phyloP scores from a whole-genome alignment of 2,113 vertebrate genomes.

The Nerophis lumbriciformis region DNA sequence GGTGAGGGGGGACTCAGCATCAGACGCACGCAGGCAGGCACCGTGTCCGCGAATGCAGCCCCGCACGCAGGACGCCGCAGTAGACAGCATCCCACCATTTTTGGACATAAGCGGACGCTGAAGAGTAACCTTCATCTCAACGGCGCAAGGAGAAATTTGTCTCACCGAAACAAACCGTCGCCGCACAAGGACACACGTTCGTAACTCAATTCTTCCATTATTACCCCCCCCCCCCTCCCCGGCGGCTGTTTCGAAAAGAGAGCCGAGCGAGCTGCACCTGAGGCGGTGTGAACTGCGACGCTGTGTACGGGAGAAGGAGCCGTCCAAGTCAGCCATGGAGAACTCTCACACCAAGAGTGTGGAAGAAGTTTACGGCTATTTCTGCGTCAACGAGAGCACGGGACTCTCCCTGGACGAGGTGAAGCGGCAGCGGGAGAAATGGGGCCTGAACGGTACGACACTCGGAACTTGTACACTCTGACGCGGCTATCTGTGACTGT shows the following conservation, averaged over 20 bases:
- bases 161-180: constrained; percentile 2
- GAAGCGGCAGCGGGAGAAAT: constrained; percentile 90
- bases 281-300: constrained; percentile 9
- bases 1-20: constrained; percentile 27
- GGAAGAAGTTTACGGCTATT: constrained; percentile 94
- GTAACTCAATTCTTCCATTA: constrained; percentile 9
- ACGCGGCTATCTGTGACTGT: background rate
- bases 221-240: too few relatives aligned
- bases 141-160: too few relatives aligned
- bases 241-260: background rate
- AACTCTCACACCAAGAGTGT: constrained; percentile 97
- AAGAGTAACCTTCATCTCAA: constrained; percentile 4
- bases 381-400: constrained; percentile 94
- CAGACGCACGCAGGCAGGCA: constrained; percentile 13
- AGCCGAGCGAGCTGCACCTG: background rate
- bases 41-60: constrained; percentile 54
- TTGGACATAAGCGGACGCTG: constrained; percentile 30
- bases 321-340: constrained; percentile 78
- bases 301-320: constrained; percentile 34
- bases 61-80: constrained; percentile 36
- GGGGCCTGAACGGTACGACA: constrained; percentile 93
- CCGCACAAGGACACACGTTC: background rate
- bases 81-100: constrained; percentile 29
- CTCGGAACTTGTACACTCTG: constrained; percentile 8
- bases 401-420: constrained; percentile 93